Base-by-base conservation (phyloP, 2,113 vertebrate species). In the Pogonocichla stellata region DNA sequence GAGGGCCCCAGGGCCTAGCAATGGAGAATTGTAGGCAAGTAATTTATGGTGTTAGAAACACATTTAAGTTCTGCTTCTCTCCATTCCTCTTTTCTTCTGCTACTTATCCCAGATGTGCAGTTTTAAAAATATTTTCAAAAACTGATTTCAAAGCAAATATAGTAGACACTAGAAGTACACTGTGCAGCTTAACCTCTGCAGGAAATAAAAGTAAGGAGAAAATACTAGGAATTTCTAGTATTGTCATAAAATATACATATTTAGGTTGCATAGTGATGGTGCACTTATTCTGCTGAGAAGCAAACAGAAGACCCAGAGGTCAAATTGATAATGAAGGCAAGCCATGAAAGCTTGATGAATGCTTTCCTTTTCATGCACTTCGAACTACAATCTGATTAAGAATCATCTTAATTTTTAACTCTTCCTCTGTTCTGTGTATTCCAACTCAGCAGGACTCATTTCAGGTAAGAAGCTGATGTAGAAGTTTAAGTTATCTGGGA, bases 401-500 rank as follows among this genome's bases (percentile, higher is more conserved):
- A 85, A 51, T 56, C 22, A 72, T 45, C 22, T 48, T 67, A 28
- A 33, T 88, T 93, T 93, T 93, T 74, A 73, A 77, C 1, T 5
- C 14, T 40, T 91, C 34, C 8, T 72, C 51, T 84, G 14, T 75
- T 93, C 34, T 51, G 18, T 58, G 72, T 65, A 90, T 71, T 90
- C 38, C 43, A 75, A 34, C 50, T 73, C 48, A 43, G 12, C 14
- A 50, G 79, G 73, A 88, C 29, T 90, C 42, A 86, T 80, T 77
- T 82, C 28, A 77, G 34, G 48, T 23, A 91, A 70, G 29, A 66
- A 60, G 51, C 25, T 69, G 64, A n/a, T 23, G 43, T 28, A 95
- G 66, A 87, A 77, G 23, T 75, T 75, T 81, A 86, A 45, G 50
- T 79, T 75, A 92, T 56, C 53, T 73, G n/a, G 53, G 26, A 87